Conservation (phyloP, 2,888 invertebrate species). For the Hecatera dysodea region DNA sequence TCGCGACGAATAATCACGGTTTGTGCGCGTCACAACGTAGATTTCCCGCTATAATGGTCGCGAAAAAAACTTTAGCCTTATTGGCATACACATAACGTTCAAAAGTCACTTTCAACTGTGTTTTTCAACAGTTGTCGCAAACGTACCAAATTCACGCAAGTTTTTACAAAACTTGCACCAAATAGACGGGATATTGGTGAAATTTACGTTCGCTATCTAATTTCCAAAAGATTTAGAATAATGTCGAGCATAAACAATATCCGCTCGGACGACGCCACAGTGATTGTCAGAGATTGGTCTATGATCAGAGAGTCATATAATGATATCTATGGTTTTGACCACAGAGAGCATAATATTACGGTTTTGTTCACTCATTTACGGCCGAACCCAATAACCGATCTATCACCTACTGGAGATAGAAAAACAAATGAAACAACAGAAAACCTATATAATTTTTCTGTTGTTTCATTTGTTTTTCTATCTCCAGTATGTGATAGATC, state of each 20-base stretch:
- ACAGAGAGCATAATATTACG: neutral
- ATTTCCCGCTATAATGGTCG: constrained; percentile 88
- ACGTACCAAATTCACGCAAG: constrained; percentile 25
- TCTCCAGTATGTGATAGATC: too few species aligned
- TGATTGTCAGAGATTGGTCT: too few species aligned
- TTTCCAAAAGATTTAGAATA: constrained; percentile 79
- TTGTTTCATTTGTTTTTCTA: too few species aligned
- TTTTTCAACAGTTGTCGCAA: constrained; percentile 31
- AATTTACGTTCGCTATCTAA: constrained; percentile 77
- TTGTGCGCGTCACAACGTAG: constrained; percentile 87
- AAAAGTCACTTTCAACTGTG: constrained; percentile 49
- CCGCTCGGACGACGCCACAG: constrained; percentile 85
- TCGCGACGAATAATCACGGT: constrained; percentile 81
- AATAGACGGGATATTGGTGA: constrained; percentile 64
- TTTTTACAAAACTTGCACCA: constrained; percentile 52
- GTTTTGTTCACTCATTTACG: constrained; percentile 26
- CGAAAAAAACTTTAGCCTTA: constrained; percentile 75
- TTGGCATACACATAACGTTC: constrained; percentile 70
- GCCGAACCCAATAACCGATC: too few species aligned
- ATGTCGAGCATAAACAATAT: constrained; percentile 89
- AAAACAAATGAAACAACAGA: too few species aligned
- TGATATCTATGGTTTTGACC: constrained; percentile 67
- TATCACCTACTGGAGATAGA: too few species aligned
- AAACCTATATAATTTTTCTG: too few species aligned
- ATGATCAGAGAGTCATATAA: too few species aligned